Base-by-base conservation (phyloP, 2,113 vertebrate genomes). In the Labrus mixtus region DNA sequence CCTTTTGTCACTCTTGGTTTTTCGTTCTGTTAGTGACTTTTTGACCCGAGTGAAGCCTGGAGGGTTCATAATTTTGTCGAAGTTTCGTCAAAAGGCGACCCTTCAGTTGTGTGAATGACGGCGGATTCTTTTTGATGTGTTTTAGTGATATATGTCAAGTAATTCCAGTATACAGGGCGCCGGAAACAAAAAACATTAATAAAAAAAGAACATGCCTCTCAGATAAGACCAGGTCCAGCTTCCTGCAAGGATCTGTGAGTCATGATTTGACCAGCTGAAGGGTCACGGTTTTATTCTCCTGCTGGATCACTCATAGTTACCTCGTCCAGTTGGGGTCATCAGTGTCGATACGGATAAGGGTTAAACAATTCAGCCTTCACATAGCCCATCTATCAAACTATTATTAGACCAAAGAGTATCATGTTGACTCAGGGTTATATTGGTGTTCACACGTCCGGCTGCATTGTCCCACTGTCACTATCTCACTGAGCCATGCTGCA, bases 391-490 rank as follows among this genome's bases (percentile, higher is more conserved):
- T 60, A n/a, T 74, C 65, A 78, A 72, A 45, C 51, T 78, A 60
- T 82, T 82, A 25, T 65, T 59, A 74, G 59, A 67, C 13, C 51
- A 54, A 10, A 53, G 17, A 53, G 33, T 23, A 23, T 37, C 45
- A 3, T 79, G 55, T 81, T 84, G 73, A 81, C 67, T 67, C 59
- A 53, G 63, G 33, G 9, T 62, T 53, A 15, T 22, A 56, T 16
- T 64, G 71, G 56, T 66, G 45, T 72, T 56, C 67, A 69, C 7
- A 37, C 76, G 66, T 73, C 59, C 62, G 63, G 48, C 20, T 2
- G 41, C 25, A 58, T 36, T 75, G 51, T 68, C n/a, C 54, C 53
- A 69, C 81, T 90, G 83, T 86, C 43, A 76, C 48, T 90, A 88
- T 91, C 87, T 90, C 77, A 54, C 58, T 11, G 37, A 53, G 20